Base-by-base conservation (phyloP, 2,113 vertebrate genomes). In the Cochlearius cochlearius region DNA sequence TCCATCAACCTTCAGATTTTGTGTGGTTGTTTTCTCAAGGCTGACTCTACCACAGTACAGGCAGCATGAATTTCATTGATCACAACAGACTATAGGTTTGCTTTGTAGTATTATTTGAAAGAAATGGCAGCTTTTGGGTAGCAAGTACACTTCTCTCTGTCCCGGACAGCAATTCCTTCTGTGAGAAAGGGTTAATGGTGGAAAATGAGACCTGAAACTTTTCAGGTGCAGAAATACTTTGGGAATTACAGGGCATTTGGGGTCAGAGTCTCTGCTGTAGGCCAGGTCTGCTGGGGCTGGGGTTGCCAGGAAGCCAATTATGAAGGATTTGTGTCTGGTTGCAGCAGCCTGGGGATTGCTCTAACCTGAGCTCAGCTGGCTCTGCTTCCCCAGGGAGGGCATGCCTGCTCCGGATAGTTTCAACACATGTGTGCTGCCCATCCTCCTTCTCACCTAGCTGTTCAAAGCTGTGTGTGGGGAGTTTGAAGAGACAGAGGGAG, bases 291-390 rank as follows among this genome's bases (percentile, higher is more conserved):
- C 60, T 55, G 83, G 56, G 92, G 52, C 45, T 7, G 32, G 36
- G 52, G 15, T 45, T 95, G 80, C 87, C 11, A 55, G 91, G 88
- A 84, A 92, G 86, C 80, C 76, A 95, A 73, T 92, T 94, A 94
- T 41, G 74, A 85, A 87, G 76, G 63, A 86, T 94, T 96, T 89
- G 64, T 94, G 66, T 81, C 76, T 85, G 79, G 80, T 87, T 96
- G 69, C 69, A 72, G 88, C 60, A 96, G 76, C 88, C 85, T 93
- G 90, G 62, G 94, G 77, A 86, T 81, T 91, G 43, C 66, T 96
- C 68, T 60, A 82, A 68, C 94, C 60, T 78, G 91, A 95, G 80
- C 91, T 96, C 94, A 95, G 91, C 88, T 95, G 96, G 79, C 92
- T 91, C 49, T 78, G 73, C 56, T 72, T 91, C 94, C 80, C 83